These are phyloP conservation scores for Drosophila affinis DNA, from an alignment of 2,888 invertebrate species.

Conservation along the genomic window DNA sequence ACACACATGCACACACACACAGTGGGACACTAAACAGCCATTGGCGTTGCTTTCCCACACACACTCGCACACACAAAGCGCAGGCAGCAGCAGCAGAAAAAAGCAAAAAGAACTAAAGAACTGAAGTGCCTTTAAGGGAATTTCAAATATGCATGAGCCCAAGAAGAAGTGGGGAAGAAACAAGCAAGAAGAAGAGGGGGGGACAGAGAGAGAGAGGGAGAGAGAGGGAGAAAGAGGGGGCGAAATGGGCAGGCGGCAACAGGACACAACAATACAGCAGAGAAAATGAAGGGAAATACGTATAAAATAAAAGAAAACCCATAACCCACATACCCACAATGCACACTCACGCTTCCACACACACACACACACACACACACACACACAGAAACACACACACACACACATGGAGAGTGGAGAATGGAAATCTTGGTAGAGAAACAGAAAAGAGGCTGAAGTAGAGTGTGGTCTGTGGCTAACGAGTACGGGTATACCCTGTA, in stretches of 20 bases:
- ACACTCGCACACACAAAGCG: conserved; percentile 37
- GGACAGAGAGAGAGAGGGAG: not conserved
- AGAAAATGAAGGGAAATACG: conserved; percentile 70
- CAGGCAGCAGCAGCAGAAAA: conserved; percentile 39
- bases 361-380: conserved; percentile 19
- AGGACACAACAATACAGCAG: conserved; percentile 48
- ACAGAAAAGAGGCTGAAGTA: not conserved
- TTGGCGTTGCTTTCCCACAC: conserved; percentile 4
- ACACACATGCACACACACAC: conserved; percentile 1
- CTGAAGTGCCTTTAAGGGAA: conserved; percentile 78
- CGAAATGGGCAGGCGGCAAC: conserved; percentile 37
- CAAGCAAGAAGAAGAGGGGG: not conserved
- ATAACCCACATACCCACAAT: conserved; percentile 37
- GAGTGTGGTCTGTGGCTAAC: not conserved
- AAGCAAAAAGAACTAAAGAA: conserved; percentile 45
- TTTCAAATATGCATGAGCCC: conserved; percentile 76
- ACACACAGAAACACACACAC: not conserved
- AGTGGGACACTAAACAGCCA: conserved; percentile 25
- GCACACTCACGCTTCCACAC: not conserved
- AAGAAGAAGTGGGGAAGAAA: conserved; percentile 23
- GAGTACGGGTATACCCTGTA: not conserved
- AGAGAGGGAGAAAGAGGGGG: not conserved
- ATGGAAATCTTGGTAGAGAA: conserved; percentile 12
- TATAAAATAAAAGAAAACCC: conserved; percentile 60
- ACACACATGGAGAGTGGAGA: not conserved